Evolutionary conservation across 2,113 vertebrate species (phyloP).

Genomic region (human): DNA sequence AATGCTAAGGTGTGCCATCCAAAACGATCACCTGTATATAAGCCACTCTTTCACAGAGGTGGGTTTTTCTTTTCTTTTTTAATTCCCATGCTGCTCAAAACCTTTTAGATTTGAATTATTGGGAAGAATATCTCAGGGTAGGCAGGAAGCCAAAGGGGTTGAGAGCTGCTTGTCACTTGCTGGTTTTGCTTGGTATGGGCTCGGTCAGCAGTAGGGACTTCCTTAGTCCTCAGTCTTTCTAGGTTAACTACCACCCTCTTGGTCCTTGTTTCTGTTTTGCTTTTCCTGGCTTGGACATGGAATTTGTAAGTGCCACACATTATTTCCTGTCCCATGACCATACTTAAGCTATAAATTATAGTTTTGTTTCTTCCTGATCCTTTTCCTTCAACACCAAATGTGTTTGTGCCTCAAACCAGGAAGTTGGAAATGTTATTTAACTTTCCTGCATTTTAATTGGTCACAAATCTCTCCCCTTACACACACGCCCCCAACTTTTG

Average conservation of each 20-base stretch:
- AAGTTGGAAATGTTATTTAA: neutral
- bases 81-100: neutral
- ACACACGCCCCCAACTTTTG: neutral
- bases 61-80: neutral
- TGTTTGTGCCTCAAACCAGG: neutral
- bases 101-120: neutral
- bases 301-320: neutral
- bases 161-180: neutral
- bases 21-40: neutral
- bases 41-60: neutral
- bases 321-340: neutral
- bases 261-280: neutral
- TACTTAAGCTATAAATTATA: neutral
- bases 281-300: neutral
- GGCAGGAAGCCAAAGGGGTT: neutral
- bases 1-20: neutral
- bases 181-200: neutral
- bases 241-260: neutral
- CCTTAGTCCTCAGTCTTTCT: neutral
- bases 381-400: neutral
- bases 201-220: neutral
- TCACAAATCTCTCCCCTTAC: neutral
- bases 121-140: neutral
- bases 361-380: neutral
- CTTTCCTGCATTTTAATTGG: neutral